Conservation (phyloP, 2,888 invertebrate species). For the Alloplasta piceator region DNA sequence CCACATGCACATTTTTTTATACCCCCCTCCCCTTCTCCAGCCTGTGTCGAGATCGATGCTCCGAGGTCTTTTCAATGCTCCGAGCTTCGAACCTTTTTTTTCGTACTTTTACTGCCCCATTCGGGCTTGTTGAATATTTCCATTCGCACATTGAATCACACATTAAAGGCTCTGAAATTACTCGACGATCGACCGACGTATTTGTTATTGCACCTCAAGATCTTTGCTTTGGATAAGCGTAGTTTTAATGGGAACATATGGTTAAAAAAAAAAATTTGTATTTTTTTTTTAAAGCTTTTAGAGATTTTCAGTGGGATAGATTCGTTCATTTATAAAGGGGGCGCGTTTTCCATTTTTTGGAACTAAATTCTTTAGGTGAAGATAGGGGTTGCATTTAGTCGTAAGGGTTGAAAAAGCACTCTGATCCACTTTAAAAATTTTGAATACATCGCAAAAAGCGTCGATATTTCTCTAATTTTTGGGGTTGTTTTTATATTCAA, state of each 20-base stretch:
- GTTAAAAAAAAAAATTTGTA: neutral
- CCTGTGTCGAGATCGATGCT: slow-evolving; percentile 22
- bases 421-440: too few species aligned
- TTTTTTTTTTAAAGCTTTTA: neutral
- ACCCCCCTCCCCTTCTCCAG: too few species aligned
- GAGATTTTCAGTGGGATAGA: too few species aligned
- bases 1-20: slow-evolving; percentile 31
- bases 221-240: neutral
- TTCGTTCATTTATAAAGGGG: too few species aligned
- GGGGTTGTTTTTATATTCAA: too few species aligned
- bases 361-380: too few species aligned
- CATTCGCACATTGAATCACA: slow-evolving; percentile 37
- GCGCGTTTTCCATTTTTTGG: too few species aligned
- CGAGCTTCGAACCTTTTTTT: neutral
- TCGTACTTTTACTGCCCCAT: slow-evolving; percentile 26
- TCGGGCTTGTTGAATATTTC: slow-evolving; percentile 45
- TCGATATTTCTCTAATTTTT: too few species aligned
- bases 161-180: neutral
- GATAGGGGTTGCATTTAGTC: too few species aligned
- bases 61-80: slow-evolving; percentile 29
- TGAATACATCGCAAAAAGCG: too few species aligned
- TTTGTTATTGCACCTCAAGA: neutral
- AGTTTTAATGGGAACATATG: too few species aligned
- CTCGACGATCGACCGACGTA: neutral
- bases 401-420: too few species aligned